Conservation (phyloP, 2,888 invertebrate genomes). For the Xestoiulus laeticollis region DNA sequence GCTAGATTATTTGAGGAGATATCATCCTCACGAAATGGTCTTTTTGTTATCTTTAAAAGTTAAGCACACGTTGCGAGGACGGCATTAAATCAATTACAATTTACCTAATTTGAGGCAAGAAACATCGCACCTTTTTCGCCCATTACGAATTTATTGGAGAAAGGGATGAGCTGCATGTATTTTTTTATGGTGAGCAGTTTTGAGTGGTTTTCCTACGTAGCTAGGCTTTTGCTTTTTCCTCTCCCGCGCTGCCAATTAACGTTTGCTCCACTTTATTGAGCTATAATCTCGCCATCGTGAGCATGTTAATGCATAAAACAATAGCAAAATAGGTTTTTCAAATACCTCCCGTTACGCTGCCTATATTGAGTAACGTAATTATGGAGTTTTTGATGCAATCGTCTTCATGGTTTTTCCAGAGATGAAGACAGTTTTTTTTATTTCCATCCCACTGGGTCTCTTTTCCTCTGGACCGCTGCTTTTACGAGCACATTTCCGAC, state of each 20-base stretch:
- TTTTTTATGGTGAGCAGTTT: conserved; percentile 3
- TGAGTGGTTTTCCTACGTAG: neutral
- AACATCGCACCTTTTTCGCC: conserved; percentile 32
- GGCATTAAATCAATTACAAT: conserved; percentile 35
- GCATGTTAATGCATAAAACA: conserved; percentile 48
- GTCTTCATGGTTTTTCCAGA: neutral
- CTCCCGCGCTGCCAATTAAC: conserved; percentile 32
- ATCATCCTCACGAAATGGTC: neutral
- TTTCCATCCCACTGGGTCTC: neutral
- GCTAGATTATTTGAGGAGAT: neutral
- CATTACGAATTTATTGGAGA: conserved; percentile 21
- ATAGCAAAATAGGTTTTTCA: conserved; percentile 47
- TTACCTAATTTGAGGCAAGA: conserved; percentile 2
- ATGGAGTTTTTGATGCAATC: neutral
- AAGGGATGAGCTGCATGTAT: neutral
- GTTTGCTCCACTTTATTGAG: conserved; percentile 43
- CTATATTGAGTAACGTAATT: conserved; percentile 41
- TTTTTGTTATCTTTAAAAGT: conserved; percentile 19
- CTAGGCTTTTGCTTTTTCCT: neutral
- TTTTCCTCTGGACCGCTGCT: conserved; percentile 21
- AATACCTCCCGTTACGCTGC: neutral
- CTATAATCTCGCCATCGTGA: conserved; percentile 36
- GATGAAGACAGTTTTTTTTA: neutral
- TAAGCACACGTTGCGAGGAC: neutral
- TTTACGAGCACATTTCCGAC: neutral